These are phyloP conservation scores for Myxocyprinus asiaticus DNA, from an alignment of 2,113 vertebrate species.

Conservation along the genomic window DNA sequence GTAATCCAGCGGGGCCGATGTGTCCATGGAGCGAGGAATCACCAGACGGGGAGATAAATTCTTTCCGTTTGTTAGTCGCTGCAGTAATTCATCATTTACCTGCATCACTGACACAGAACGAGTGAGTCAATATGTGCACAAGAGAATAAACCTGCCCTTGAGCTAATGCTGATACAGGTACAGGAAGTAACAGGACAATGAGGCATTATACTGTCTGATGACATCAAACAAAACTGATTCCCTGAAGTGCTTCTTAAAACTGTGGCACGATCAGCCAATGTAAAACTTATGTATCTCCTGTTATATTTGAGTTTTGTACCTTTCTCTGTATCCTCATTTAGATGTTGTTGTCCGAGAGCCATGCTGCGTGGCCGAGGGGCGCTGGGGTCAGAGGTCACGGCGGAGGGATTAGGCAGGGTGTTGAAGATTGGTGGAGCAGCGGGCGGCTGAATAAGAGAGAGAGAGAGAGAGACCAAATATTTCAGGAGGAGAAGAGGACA, in stretches of 20 bases:
- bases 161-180: neutral
- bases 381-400: slow-evolving; percentile 21
- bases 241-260: no score
- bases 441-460: slow-evolving; percentile 57
- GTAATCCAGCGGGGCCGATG: slow-evolving; percentile 69
- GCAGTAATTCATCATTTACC: slow-evolving; percentile 81
- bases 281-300: no score
- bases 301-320: slow-evolving; percentile 53
- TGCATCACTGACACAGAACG: slow-evolving; percentile 64
- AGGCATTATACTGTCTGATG: neutral
- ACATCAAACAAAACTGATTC: no score
- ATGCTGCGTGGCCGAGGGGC: slow-evolving; percentile 59
- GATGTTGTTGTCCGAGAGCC: slow-evolving; percentile 55
- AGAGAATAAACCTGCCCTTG: neutral
- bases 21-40: slow-evolving; percentile 76
- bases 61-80: slow-evolving; percentile 75
- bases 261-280: no score
- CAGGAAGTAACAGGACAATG: neutral
- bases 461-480: neutral
- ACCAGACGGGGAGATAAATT: slow-evolving; percentile 68
- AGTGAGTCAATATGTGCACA: neutral
- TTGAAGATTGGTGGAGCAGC: slow-evolving; percentile 52
- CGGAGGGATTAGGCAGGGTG: slow-evolving; percentile 53
- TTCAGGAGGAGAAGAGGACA: neutral
- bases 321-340: slow-evolving; percentile 67